A percentile compares a stretch with the other conserved stretches of the same genome.
Conservation (phyloP, 2,113 vertebrate genomes). For the Daphoenositta chrysoptera region DNA sequence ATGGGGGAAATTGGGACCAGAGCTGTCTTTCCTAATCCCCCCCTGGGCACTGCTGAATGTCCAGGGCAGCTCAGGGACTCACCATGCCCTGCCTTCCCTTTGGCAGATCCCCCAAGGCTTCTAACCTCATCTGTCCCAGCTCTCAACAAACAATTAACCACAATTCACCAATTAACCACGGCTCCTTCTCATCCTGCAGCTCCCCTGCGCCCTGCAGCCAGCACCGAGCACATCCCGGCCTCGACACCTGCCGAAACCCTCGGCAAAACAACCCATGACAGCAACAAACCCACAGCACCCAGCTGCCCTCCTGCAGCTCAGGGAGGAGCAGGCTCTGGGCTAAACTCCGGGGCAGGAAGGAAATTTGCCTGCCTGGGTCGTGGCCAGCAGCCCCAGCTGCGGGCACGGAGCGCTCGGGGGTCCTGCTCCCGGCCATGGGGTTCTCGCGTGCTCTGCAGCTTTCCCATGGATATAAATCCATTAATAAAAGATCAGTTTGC, state of each 20-base stretch:
- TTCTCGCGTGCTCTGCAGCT: background rate
- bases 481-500: conserved; percentile 21
- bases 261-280: background rate
- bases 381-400: background rate
- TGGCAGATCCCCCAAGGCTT: background rate
- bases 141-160: background rate
- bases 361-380: background rate
- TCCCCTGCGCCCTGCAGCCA: background rate
- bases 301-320: background rate
- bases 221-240: background rate
- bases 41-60: background rate
- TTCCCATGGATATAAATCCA: background rate
- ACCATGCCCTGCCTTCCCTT: background rate
- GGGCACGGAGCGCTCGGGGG: rapidly evolving
- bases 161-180: rapidly evolving
- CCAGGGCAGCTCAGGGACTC: background rate
- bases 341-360: background rate
- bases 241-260: background rate
- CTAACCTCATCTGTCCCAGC: rapidly evolving
- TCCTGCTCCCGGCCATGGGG: background rate
- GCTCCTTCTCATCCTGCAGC: background rate
- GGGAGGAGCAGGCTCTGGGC: background rate
- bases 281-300: background rate
- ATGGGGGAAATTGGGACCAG: rapidly evolving
- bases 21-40: background rate